Evolutionary conservation across 2,113 vertebrate species (phyloP), one percentile per base, ranked within the genome.

Genomic region (Speoplatyrhinus poulsoni): DNA sequence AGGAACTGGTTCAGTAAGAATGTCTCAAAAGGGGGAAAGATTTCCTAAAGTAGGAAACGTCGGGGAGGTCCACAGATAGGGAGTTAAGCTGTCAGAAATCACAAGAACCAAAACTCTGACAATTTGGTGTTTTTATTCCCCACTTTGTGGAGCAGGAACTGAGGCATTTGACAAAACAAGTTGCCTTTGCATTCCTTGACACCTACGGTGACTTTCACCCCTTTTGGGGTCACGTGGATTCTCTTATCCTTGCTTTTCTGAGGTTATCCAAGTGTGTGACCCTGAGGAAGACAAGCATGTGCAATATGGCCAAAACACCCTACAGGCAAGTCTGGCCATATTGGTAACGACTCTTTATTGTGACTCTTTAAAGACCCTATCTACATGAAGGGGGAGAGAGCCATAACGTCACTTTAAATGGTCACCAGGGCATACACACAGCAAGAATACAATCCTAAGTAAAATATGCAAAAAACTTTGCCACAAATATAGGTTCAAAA

Each of bases 111-210:
- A 70, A 73, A 66, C 49, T 54, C 61, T 41, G 60, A 9, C 61
- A 62, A 62, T 69, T 62, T n/a, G 62, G 68, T 65, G 75, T 63
- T 55, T 67, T 75, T 62, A 69, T 65, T 73, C 67, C 36, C 71
- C 75, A 80, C 79, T 82, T 77, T 83, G 69, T 17, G 6, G 49
- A 19, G 11, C 50, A 79, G 67, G 84, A 90, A 87, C 65, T 75
- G 16, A 79, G 71, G 67, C 65, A 79, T 80, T 82, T 63, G 0
- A 57, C 62, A 26, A 62, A 71, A 57, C 62, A 33, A 62, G 72
- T 71, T 81, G 70, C 58, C 60, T 63, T 46, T 54, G 53, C 67
- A 84, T 82, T 82, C 75, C 79, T 65, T 70, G 53, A 78, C 73
- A 73, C 67, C 69, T 48, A 67, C 78, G 70, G 60, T 56, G 65